Evolutionary conservation across 1,140 invertebrate genomes (phyloP), one percentile per base, ranked within the genome.

Genomic region (Cyclargus thomasi): DNA sequence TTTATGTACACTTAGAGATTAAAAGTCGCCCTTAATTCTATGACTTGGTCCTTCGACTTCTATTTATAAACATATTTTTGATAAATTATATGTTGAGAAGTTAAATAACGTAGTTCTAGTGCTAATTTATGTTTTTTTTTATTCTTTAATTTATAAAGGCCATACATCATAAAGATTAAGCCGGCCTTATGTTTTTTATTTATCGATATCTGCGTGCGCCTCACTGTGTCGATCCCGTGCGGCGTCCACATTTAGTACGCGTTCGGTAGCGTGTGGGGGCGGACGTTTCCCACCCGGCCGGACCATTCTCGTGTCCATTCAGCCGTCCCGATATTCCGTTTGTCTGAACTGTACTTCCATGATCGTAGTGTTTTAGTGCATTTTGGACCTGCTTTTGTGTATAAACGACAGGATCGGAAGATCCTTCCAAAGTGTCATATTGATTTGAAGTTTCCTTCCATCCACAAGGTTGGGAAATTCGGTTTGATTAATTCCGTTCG

Each of bases 111-210:
- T n/a, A n/a, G n/a, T n/a, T n/a, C n/a, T n/a, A n/a, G n/a, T n/a
- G n/a, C n/a, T n/a, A n/a, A n/a, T n/a, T n/a, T n/a, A n/a, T n/a
- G n/a, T n/a, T n/a, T n/a, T n/a, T n/a, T n/a, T n/a, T n/a, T n/a
- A n/a, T n/a, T n/a, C n/a, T n/a, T n/a, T n/a, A n/a, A n/a, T n/a
- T n/a, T n/a, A n/a, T n/a, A n/a, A n/a, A n/a, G n/a, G n/a, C n/a
- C n/a, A n/a, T n/a, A n/a, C n/a, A n/a, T n/a, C n/a, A n/a, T n/a
- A n/a, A n/a, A n/a, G n/a, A n/a, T n/a, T n/a, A n/a, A n/a, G n/a
- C n/a, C n/a, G n/a, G n/a, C n/a, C n/a, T n/a, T 87, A 79, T 83
- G 82, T 75, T 87, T 83, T 2, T 79, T 82, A 83, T 75, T 87
- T 83, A 82, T 75, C 76, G 74, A 72, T 75, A 72, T 71, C 73